Conservation (phyloP, 2,113 vertebrate genomes). For the Crotalus viridis region DNA sequence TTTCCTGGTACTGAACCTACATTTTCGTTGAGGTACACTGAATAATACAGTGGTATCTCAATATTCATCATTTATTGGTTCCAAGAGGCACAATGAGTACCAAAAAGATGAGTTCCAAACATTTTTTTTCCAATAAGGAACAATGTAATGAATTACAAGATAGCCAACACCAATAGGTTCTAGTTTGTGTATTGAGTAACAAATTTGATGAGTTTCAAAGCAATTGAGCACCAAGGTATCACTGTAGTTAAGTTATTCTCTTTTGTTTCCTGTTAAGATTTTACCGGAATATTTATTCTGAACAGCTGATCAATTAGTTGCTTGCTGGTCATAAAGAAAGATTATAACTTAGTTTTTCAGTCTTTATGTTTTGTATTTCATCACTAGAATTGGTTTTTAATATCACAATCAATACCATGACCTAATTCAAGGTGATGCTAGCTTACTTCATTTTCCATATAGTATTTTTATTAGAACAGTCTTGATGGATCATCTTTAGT, state of each 20-base stretch:
- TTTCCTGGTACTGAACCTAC: neutral
- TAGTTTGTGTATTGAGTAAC: neutral
- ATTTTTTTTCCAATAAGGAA: neutral
- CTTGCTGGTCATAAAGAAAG: neutral
- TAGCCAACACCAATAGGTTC: neutral
- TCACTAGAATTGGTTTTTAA: neutral
- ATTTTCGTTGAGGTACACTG: neutral
- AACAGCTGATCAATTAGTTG: neutral
- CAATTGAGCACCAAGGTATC: neutral
- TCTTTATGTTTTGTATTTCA: neutral
- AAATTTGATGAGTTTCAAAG: neutral
- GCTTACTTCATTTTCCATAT: neutral
- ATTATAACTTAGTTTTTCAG: neutral
- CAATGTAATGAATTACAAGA: neutral
- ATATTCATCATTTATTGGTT: neutral
- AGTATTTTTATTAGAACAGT: neutral
- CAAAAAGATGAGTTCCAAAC: neutral
- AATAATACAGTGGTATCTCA: neutral
- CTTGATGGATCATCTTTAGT: neutral
- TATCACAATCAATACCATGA: neutral
- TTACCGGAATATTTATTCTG: neutral
- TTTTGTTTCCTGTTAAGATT: neutral
- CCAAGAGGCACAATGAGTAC: neutral
- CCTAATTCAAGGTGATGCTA: neutral
- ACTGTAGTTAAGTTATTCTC: neutral